Conservation (phyloP, 2,888 invertebrate species). For the Chymomyza caudatula region DNA sequence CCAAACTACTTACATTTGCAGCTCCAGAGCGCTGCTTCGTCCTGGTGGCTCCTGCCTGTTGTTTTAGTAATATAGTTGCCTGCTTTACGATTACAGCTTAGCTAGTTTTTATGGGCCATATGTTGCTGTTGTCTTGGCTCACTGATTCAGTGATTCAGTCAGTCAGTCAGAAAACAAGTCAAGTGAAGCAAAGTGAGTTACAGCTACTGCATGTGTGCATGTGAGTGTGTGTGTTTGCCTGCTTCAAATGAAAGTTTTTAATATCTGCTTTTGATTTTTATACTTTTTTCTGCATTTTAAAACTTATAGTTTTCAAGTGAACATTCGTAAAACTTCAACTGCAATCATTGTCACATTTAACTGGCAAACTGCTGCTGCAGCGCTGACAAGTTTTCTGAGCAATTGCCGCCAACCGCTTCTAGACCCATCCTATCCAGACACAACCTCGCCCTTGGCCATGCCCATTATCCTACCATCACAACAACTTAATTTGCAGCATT, state of each 20-base stretch:
- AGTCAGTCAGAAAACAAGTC: neutral
- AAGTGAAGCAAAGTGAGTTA: neutral
- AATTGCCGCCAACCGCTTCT: conserved; percentile 3
- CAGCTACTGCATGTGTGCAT: neutral
- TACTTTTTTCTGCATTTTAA: neutral
- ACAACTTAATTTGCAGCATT: conserved; percentile 69
- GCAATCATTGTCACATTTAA: conserved; percentile 4
- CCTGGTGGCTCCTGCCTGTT: neutral
- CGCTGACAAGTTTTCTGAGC: conserved; percentile 58
- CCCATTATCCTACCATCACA: conserved; percentile 11
- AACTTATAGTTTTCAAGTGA: neutral
- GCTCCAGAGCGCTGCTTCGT: neutral
- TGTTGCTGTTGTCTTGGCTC: neutral
- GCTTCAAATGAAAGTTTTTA: neutral
- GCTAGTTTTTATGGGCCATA: neutral
- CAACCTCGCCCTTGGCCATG: neutral
- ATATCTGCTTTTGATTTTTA: neutral
- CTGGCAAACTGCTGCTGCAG: conserved; percentile 54
- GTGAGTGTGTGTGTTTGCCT: neutral
- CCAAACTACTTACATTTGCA: neutral
- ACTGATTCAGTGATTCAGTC: neutral
- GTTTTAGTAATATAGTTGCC: neutral
- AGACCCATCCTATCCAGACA: neutral
- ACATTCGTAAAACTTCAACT: neutral
- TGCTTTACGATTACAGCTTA: neutral